Evolutionary conservation across 2,113 vertebrate genomes (phyloP), one percentile per base, ranked within the genome.

Genomic region (Nansenia antarctica): DNA sequence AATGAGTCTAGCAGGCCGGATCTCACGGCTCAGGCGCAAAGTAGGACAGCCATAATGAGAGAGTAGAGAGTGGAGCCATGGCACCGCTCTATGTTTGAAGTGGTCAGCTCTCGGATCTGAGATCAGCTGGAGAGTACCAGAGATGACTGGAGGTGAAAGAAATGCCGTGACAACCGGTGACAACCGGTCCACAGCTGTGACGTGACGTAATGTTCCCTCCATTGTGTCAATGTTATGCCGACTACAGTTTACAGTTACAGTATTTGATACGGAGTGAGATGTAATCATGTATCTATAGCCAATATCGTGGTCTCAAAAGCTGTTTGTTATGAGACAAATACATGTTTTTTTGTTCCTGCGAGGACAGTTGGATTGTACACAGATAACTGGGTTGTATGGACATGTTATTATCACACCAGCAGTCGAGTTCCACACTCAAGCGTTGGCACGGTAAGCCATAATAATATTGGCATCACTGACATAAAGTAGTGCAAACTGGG

Each of bases 21-120:
- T 86, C 80, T 87, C 68, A 76, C 86, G 83, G 86, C 86, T 87
- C 74, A 47, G 31, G 49, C 77, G 76, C 76, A 86, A 90, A 86
- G 79, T 88, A 85, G 87, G 87, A 78, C 87, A 89, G 80, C 79
- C 80, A 82, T 88, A 86, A 88, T 86, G 85, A 31, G 26, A 31
- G 24, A 55, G 53, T 55, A 29, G 26, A 58, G 27, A 49, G 29
- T 18, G 55, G 29, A 58, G 52, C 27, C 15, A 18, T 58, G 24
- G 30, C 55, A n/a, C 27, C 14, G 8, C 29, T 29, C 22, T 7
- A 7, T 31, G 29, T 58, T 58, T 58, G 18, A 58, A 29, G 27
- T 58, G 14, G 55, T 58, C 27, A 58, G 14, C 29, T 58, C 27
- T 30, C 15, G 29, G 29, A n/a, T 20, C 45, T 22, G 45, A 49